These are phyloP conservation scores for Drosophila kurseongensis DNA, from an alignment of 1,140 invertebrate genomes.

Conservation along the genomic window DNA sequence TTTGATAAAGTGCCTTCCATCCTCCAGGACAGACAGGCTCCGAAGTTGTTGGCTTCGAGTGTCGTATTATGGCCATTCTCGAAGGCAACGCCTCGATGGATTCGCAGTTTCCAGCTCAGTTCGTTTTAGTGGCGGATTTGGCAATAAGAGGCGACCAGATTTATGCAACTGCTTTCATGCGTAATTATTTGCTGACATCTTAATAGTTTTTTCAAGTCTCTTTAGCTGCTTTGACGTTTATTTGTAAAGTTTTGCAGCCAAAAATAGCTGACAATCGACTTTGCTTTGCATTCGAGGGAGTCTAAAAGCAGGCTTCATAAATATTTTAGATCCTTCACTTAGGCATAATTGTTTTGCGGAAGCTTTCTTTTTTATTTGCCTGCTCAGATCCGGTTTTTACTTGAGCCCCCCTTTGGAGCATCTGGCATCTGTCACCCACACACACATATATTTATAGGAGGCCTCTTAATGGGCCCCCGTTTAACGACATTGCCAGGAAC, in stretches of 20 bases:
- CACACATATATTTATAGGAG: slow-evolving; percentile 20
- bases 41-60: slow-evolving; percentile 51
- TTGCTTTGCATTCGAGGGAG: slow-evolving; percentile 11
- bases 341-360: slow-evolving; percentile 73
- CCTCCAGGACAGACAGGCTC: slow-evolving; percentile 9
- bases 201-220: slow-evolving; percentile 73
- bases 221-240: slow-evolving; percentile 38
- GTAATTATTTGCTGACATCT: slow-evolving; percentile 82
- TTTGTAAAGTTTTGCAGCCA: slow-evolving; percentile 34
- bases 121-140: slow-evolving; percentile 77
- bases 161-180: slow-evolving; percentile 72
- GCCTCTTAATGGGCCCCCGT: slow-evolving; percentile 66
- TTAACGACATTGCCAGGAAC: slow-evolving; percentile 70
- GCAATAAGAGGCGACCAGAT: slow-evolving; percentile 65
- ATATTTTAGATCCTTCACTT: slow-evolving; percentile 72
- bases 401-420: slow-evolving; percentile 25
- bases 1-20: slow-evolving; percentile 78
- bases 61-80: slow-evolving; percentile 78
- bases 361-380: slow-evolving; percentile 35
- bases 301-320: slow-evolving; percentile 47
- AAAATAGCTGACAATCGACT: slow-evolving; percentile 34
- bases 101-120: slow-evolving; percentile 54
- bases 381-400: slow-evolving; percentile 13
- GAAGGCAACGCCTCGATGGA: slow-evolving; percentile 54
- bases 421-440: slow-evolving; percentile 66